Evolutionary conservation across 1,140 invertebrate genomes (phyloP), one percentile per base, ranked within the genome.

Genomic region (Drosophila malerkotliana): DNA sequence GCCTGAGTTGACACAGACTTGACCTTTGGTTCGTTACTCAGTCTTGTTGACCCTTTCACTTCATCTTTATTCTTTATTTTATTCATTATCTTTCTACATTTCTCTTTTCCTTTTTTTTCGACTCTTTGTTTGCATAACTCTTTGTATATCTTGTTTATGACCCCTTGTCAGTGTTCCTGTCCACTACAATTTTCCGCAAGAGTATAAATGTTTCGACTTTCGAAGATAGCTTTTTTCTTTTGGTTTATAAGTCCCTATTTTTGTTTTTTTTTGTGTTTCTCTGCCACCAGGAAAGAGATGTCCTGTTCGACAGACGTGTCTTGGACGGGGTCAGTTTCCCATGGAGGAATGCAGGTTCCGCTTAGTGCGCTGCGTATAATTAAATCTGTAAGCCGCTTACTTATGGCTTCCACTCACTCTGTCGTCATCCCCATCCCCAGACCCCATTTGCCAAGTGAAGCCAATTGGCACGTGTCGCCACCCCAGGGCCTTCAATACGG

Each of bases 301-400:
- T 37, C 34, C 34, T 37, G 34, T 4, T 37, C 34, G 34, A 37
- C 12, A n/a, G 34, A 37, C 34, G 10, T 12, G 10, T n/a, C 34
- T 10, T 37, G 34, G 34, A 12, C 34, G 4, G 12, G 34, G 41
- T 44, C 41, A 44, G 41, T 44, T 14, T 14, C 14, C 14, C n/a
- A 44, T 18, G 41, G 6, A 18, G 41, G n/a, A 44, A 12, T 9
- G 14, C n/a, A 12, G 21, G 39, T 37, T 37, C 10, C 41, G 55
- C 64, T 69, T 60, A 60, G 41, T 26, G 45, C 53, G 59, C 3
- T 32, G 72, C 30, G 47, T 57, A 58, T 75, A 75, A 75, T 75
- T 75, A 66, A 75, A 66, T 66, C 53, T 47, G 72, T 75, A 75
- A 74, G 72, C 72, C 9, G 71, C 72, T 75, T 75, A 74, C 44